Conservation (phyloP, 2,113 vertebrate species). For the Emydura subglobosa region DNA sequence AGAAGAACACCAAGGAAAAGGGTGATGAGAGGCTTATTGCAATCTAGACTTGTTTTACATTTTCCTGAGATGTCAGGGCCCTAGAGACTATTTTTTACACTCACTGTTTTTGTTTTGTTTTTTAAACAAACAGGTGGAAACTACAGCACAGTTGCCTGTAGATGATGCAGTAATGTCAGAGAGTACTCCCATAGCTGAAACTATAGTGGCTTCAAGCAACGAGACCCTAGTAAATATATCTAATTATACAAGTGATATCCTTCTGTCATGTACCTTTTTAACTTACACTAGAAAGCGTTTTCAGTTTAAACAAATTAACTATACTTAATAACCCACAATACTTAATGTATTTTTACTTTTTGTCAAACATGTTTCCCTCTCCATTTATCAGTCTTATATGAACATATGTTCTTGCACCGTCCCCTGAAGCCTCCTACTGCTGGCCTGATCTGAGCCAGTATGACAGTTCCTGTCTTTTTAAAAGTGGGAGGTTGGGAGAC, state of each 20-base stretch:
- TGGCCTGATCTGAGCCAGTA: background rate
- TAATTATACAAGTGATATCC: conserved; percentile 68
- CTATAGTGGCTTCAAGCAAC: conserved; percentile 86
- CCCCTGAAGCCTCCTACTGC: background rate
- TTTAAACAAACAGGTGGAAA: conserved; percentile 86
- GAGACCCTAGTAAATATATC: conserved; percentile 83
- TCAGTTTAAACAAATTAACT: background rate
- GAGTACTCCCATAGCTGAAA: conserved; percentile 85
- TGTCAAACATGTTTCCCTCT: background rate
- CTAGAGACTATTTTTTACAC: conserved; percentile 69
- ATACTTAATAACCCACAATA: background rate
- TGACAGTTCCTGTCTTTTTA: background rate
- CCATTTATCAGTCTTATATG: background rate
- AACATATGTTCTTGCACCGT: background rate
- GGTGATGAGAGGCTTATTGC: conserved; percentile 83
- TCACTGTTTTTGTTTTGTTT: conserved; percentile 80
- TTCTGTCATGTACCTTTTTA: conserved; percentile 64
- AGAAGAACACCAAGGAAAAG: conserved; percentile 87
- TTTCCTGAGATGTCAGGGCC: conserved; percentile 55
- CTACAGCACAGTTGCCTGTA: conserved; percentile 83
- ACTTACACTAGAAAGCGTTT: conserved; percentile 22
- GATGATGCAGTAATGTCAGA: conserved; percentile 85
- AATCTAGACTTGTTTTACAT: conserved; percentile 67
- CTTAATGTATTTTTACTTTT: background rate
- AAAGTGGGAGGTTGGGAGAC: background rate